Evolutionary conservation across 2,888 invertebrate species (phyloP), one percentile per base, ranked within the genome.

Genomic region (Dryomyza anilis): DNA sequence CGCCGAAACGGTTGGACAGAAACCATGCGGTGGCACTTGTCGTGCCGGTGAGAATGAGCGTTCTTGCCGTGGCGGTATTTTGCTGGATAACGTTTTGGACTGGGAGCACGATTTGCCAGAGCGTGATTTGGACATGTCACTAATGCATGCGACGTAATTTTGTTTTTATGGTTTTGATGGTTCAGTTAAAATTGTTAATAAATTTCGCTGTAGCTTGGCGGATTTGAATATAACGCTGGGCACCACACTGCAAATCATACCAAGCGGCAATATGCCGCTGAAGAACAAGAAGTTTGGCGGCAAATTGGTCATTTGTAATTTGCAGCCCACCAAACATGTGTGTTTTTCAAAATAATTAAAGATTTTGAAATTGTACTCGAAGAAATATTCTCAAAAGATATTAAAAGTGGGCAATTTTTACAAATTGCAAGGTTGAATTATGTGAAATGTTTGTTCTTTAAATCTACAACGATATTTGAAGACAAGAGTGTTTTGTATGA

Each of bases 321-420:
- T 99, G 61, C 99, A 99, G 81, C 91, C 94, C n/a, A 99, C 98
- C 3, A 97, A 98, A 86, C 95, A 96, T 85, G 96, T 95, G 86
- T n/a, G n/a, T n/a, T n/a, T n/a, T n/a, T n/a, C n/a, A n/a, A n/a
- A n/a, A n/a, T n/a, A n/a, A n/a, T n/a, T n/a, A n/a, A n/a, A n/a
- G n/a, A n/a, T n/a, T n/a, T n/a, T n/a, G n/a, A n/a, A n/a, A n/a
- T n/a, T n/a, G n/a, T n/a, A n/a, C n/a, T n/a, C n/a, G n/a, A n/a
- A n/a, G n/a, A n/a, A n/a, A n/a, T n/a, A n/a, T n/a, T n/a, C n/a
- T n/a, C n/a, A n/a, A n/a, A n/a, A n/a, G n/a, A n/a, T n/a, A n/a
- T n/a, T n/a, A n/a, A n/a, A n/a, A n/a, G n/a, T n/a, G n/a, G n/a
- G n/a, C n/a, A n/a, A n/a, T n/a, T n/a, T n/a, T n/a, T n/a, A n/a